Evolutionary conservation across 2,888 invertebrate species (phyloP).

Genomic region (Melanophora roralis): DNA sequence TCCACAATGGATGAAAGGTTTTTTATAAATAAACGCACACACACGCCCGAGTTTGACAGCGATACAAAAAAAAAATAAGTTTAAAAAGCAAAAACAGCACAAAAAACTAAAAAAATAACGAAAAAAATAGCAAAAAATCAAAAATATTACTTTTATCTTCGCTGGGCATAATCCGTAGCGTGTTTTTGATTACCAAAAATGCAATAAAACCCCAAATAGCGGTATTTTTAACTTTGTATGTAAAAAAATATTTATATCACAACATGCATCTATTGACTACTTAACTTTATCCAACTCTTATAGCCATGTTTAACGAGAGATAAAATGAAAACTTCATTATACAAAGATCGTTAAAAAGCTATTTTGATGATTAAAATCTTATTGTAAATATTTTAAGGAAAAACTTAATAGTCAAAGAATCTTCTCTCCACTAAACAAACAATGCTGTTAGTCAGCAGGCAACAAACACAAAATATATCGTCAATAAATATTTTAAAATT

Average conservation of each 20-base stretch:
- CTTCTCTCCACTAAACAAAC: conserved; percentile 8
- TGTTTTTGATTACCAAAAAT: background rate
- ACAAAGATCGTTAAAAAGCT: background rate
- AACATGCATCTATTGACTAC: too few relatives aligned
- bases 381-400: conserved; percentile 22
- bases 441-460: conserved; percentile 18
- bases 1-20: background rate
- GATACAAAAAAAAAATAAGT: too few relatives aligned
- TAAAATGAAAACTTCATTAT: background rate
- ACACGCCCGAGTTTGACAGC: too few relatives aligned
- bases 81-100: too few relatives aligned
- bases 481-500: conserved; percentile 25
- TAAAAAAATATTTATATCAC: too few relatives aligned
- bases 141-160: too few relatives aligned
- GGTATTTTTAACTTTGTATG: background rate
- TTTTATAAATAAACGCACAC: too few relatives aligned
- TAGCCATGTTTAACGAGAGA: background rate
- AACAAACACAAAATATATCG: conserved; percentile 1
- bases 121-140: too few relatives aligned
- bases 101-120: too few relatives aligned
- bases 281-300: background rate
- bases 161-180: too few relatives aligned
- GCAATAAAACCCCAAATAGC: background rate
- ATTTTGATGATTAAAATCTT: background rate
- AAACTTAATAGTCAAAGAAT: background rate